A percentile compares a stretch with the other conserved stretches of the same genome.
These are phyloP conservation scores for Champsocephalus gunnari DNA, from an alignment of 2,797 vertebrate species.

Conservation along the genomic window DNA sequence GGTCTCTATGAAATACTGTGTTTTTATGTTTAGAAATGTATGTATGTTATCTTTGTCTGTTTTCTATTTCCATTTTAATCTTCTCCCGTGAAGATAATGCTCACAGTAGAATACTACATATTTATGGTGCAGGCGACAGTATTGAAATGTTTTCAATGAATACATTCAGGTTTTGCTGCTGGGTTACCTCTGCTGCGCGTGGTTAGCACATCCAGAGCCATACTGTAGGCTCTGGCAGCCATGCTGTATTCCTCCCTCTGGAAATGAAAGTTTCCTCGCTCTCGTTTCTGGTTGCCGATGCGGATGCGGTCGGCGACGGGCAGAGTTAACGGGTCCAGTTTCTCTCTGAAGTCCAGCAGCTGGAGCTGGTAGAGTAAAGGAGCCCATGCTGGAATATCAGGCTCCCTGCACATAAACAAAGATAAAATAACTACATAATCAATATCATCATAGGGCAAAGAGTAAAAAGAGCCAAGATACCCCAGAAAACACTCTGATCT, in stretches of 20 bases:
- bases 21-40: conserved; percentile 4
- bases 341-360: conserved; percentile 85
- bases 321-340: conserved; percentile 79
- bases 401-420: conserved; percentile 81
- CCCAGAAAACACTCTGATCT: neutral
- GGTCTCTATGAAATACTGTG: conserved; percentile 15
- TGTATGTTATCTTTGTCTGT: neutral
- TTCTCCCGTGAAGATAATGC: conserved; percentile 15
- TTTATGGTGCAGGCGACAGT: neutral
- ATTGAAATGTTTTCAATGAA: conserved; percentile 39
- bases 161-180: conserved; percentile 31
- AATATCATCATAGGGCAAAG: conserved; percentile 9
- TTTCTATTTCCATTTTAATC: conserved; percentile 14
- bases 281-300: conserved; percentile 88
- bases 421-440: conserved; percentile 27
- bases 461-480: conserved; percentile 9
- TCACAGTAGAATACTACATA: conserved; percentile 9
- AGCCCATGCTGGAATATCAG: conserved; percentile 89
- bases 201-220: conserved; percentile 86
- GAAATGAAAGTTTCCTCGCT: conserved; percentile 90
- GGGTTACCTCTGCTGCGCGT: conserved; percentile 74
- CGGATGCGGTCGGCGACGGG: conserved; percentile 83
- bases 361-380: conserved; percentile 90
- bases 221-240: conserved; percentile 85
- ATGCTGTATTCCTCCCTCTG: conserved; percentile 85